Percentiles rank a stretch among this genome's conserved stretches.
phyloP scores from a whole-genome alignment of 2,888 invertebrate species.

The Chromoteleia sp. region DNA sequence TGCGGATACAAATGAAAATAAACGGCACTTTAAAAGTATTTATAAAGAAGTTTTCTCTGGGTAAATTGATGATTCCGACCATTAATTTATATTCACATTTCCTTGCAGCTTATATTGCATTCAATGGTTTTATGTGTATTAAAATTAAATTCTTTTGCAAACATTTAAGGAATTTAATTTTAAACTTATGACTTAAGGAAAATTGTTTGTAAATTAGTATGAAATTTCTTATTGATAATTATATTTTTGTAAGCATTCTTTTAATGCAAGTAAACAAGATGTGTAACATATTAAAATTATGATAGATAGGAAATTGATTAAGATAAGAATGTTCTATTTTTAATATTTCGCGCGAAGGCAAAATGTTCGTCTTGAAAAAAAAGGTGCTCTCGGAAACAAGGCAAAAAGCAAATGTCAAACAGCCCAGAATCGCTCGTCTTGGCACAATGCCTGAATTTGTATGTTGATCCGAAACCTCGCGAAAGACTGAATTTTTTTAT shows the following conservation, averaged over 20 bases:
- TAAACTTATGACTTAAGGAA: constrained; percentile 12
- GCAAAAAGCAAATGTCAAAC: constrained; percentile 46
- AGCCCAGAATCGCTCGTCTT: constrained; percentile 27
- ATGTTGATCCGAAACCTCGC: constrained; percentile 15
- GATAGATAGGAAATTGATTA: too few relatives aligned
- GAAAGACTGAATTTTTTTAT: background rate
- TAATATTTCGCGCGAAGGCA: constrained; percentile 21
- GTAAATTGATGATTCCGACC: constrained; percentile 5
- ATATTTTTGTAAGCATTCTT: background rate
- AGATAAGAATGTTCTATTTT: constrained; percentile 14
- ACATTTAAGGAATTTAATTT: constrained; percentile 25
- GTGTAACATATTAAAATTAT: constrained; percentile 2
- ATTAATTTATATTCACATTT: constrained; percentile 44
- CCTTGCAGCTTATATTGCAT: constrained; percentile 28
- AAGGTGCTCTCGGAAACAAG: constrained; percentile 30
- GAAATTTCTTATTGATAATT: constrained; percentile 12
- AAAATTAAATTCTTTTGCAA: constrained; percentile 32
- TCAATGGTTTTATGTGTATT: constrained; percentile 32
- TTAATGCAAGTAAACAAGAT: background rate
- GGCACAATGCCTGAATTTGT: constrained; percentile 42
- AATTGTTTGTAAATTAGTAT: background rate
- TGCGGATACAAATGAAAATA: background rate
- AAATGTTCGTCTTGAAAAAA: constrained; percentile 43
- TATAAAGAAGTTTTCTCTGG: background rate
- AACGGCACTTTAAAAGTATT: constrained; percentile 23